Evolutionary conservation across 2,888 invertebrate species (phyloP).

Genomic region (Meandrusa payeni): DNA sequence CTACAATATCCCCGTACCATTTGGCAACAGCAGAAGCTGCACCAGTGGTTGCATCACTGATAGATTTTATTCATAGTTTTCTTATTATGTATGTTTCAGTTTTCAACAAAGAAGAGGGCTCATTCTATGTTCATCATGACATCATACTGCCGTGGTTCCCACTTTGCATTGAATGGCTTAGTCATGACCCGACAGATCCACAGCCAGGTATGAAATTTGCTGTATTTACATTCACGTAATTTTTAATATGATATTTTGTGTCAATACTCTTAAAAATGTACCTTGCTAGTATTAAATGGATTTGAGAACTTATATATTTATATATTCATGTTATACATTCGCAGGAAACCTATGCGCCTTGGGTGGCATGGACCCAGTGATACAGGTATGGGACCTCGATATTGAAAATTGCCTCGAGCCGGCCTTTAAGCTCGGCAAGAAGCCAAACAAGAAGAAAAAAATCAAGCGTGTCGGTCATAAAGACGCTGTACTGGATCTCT

Average conservation of each 20-base stretch:
- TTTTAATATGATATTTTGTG: no score
- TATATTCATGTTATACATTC: background rate
- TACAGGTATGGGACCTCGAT: conserved; percentile 98
- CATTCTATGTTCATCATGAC: conserved; percentile 97
- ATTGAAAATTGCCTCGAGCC: conserved; percentile 95
- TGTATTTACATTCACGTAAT: no score
- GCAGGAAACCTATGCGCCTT: conserved; percentile 93
- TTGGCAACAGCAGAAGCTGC: no score
- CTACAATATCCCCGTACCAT: no score
- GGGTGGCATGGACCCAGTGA: conserved; percentile 95
- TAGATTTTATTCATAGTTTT: no score
- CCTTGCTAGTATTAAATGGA: no score
- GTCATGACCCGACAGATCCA: conserved; percentile 89
- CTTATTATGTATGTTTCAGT: no score
- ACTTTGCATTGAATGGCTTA: conserved; percentile 95
- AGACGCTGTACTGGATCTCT: conserved; percentile 94
- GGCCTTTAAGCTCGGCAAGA: conserved; percentile 88
- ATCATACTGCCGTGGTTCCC: conserved; percentile 94
- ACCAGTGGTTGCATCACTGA: no score
- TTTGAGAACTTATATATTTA: no score
- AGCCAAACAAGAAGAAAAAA: conserved; percentile 87
- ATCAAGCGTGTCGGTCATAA: conserved; percentile 88
- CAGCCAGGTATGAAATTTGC: conserved; percentile 72
- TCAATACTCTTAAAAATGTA: no score
- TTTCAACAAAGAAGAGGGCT: conserved; percentile 93